A percentile compares a stretch with the other conserved stretches of the same genome.
Conservation (phyloP, 2,888 invertebrate genomes). For the Trachelus troglodyta region DNA sequence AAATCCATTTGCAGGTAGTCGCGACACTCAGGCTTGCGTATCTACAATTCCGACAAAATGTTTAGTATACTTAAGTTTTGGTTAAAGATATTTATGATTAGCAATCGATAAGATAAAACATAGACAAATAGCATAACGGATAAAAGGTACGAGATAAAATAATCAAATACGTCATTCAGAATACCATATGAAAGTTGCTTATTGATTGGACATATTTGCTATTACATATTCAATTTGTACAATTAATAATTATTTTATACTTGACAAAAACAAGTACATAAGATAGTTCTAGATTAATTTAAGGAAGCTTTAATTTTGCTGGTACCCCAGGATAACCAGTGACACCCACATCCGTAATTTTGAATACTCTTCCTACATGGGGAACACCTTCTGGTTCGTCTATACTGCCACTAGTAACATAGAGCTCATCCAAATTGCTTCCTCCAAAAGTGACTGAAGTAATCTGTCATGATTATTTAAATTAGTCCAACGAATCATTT, state of each 20-base stretch:
- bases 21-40: too few species aligned
- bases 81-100: neutral
- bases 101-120: neutral
- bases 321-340: conserved; percentile 14
- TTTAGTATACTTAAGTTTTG: too few species aligned
- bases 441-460: conserved; percentile 81
- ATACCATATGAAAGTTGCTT: neutral
- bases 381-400: conserved; percentile 59
- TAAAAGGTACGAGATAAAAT: too few species aligned
- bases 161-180: too few species aligned
- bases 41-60: too few species aligned
- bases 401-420: conserved; percentile 73
- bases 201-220: neutral
- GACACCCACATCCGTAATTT: conserved; percentile 16
- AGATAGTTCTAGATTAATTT: neutral
- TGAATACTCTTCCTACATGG: conserved; percentile 13
- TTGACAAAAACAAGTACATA: neutral
- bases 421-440: conserved; percentile 73
- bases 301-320: neutral
- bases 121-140: neutral
- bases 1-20: too few species aligned
- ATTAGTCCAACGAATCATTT: neutral
- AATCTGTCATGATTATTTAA: conserved; percentile 8
- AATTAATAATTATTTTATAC: neutral
- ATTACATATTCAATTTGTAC: neutral